Percentiles rank a stretch among this genome's conserved stretches.
Conservation (phyloP, 2,888 invertebrate species). For the Melipona bicolor region DNA sequence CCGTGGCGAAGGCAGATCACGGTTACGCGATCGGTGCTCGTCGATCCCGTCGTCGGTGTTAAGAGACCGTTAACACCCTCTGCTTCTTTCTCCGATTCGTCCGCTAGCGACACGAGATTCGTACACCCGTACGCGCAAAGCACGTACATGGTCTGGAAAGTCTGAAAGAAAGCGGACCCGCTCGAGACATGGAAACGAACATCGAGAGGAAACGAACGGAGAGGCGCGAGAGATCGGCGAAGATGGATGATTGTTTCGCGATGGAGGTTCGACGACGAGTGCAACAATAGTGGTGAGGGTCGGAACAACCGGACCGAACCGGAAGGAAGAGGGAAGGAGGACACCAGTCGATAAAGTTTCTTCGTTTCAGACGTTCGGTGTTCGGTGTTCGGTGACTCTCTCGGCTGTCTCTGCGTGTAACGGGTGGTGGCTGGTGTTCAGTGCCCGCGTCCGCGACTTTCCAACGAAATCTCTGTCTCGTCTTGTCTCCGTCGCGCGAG, state of each 20-base stretch:
- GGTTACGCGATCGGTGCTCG: slow-evolving; percentile 35
- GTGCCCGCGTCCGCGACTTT: slow-evolving; percentile 48
- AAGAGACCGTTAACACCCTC: too few species aligned
- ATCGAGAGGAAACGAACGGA: slow-evolving; percentile 26
- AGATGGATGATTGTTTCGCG: slow-evolving; percentile 24
- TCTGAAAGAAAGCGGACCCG: not conserved
- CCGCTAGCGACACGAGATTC: not conserved
- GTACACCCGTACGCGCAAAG: too few species aligned
- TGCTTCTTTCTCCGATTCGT: not conserved
- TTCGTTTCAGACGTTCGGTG: slow-evolving; percentile 25
- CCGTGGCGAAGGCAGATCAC: slow-evolving; percentile 31
- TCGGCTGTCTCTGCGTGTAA: slow-evolving; percentile 17
- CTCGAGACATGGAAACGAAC: slow-evolving; percentile 30
- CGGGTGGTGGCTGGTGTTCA: slow-evolving; percentile 58
- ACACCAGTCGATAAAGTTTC: slow-evolving; percentile 2
- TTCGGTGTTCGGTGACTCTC: slow-evolving; percentile 19
- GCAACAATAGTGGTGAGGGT: slow-evolving; percentile 6
- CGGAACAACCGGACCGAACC: not conserved
- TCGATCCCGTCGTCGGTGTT: slow-evolving; percentile 11
- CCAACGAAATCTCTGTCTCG: not conserved
- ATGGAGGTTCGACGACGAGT: slow-evolving; percentile 13
- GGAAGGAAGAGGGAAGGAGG: not conserved
- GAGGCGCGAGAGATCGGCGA: slow-evolving; percentile 38
- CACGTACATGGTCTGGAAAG: too few species aligned
- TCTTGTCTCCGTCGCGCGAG: slow-evolving; percentile 21